phyloP scores from a whole-genome alignment of 1,140 invertebrate species.

The Whitmania pigra region DNA sequence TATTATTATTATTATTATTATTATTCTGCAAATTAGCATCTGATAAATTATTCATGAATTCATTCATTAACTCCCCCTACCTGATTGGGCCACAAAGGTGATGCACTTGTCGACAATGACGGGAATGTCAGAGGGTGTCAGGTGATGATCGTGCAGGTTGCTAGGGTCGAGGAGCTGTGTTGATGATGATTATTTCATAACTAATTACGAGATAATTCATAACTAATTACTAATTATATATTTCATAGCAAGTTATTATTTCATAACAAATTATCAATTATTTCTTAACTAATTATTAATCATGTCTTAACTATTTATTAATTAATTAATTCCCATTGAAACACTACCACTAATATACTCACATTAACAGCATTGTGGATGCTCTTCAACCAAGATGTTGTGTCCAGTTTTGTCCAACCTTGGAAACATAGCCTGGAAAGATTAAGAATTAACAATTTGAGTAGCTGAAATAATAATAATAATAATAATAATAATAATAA shows the following conservation, averaged over 20 bases:
- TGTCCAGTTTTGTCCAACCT: conserved; percentile 50
- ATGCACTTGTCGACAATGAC: conserved; percentile 79
- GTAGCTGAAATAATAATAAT: too few relatives aligned
- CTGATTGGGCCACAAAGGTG: conserved; percentile 70
- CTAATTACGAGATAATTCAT: too few relatives aligned
- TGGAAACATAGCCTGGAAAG: conserved; percentile 53
- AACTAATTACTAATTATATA: conserved; percentile 37
- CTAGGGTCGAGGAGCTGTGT: conserved; percentile 29
- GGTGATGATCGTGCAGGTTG: conserved; percentile 63
- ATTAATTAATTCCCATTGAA: conserved; percentile 44
- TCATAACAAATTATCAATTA: too few relatives aligned
- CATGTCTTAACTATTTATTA: conserved; percentile 48
- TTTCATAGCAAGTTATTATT: too few relatives aligned
- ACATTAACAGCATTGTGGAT: too few relatives aligned
- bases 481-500: too few relatives aligned
- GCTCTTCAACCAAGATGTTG: conserved; percentile 54
- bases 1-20: too few relatives aligned
- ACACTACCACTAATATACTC: too few relatives aligned
- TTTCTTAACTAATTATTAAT: conserved; percentile 30
- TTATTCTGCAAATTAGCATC: too few relatives aligned
- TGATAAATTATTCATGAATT: too few relatives aligned
- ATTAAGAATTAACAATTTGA: neutral
- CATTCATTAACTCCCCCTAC: neutral
- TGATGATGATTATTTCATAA: conserved; percentile 51
- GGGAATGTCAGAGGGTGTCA: conserved; percentile 71